A percentile compares a stretch with the other conserved stretches of the same genome.
These are phyloP conservation scores for Acromyrmex heyeri DNA, from an alignment of 1,140 invertebrate genomes.

Conservation along the genomic window DNA sequence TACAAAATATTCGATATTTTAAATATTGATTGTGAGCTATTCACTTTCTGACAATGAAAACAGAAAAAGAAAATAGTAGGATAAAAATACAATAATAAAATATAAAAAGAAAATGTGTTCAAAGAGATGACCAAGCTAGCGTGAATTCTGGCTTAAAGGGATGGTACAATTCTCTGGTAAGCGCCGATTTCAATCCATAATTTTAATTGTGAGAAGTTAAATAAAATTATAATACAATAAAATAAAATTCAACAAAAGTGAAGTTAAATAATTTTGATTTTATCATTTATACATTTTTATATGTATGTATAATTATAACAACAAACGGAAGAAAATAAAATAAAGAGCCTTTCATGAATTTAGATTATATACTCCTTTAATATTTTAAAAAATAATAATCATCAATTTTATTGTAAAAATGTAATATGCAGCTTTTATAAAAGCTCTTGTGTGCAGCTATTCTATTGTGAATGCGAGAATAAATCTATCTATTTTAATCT, in stretches of 20 bases:
- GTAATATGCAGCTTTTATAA: conserved; percentile 1
- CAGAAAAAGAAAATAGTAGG: neutral
- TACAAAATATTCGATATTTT: neutral
- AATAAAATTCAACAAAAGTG: neutral
- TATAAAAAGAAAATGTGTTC: neutral
- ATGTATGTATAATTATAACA: neutral
- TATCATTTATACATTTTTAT: neutral
- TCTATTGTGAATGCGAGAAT: conserved; percentile 1
- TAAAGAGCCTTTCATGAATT: neutral
- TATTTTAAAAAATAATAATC: neutral
- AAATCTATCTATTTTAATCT: conserved; percentile 16
- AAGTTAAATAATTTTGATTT: conserved; percentile 1
- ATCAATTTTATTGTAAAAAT: conserved; percentile 9
- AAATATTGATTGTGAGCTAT: neutral
- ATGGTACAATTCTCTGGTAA: conserved; percentile 9
- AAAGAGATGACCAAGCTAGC: neutral
- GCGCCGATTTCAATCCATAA: neutral
- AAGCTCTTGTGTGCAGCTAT: neutral
- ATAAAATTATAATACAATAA: neutral
- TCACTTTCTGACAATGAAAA: neutral
- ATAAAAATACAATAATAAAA: conserved; percentile 12
- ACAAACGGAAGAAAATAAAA: neutral
- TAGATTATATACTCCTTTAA: neutral
- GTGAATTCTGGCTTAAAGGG: neutral
- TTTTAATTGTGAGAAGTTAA: conserved; percentile 4